phyloP scores from a whole-genome alignment of 2,113 vertebrate genomes.

The Prunella fulvescens region DNA sequence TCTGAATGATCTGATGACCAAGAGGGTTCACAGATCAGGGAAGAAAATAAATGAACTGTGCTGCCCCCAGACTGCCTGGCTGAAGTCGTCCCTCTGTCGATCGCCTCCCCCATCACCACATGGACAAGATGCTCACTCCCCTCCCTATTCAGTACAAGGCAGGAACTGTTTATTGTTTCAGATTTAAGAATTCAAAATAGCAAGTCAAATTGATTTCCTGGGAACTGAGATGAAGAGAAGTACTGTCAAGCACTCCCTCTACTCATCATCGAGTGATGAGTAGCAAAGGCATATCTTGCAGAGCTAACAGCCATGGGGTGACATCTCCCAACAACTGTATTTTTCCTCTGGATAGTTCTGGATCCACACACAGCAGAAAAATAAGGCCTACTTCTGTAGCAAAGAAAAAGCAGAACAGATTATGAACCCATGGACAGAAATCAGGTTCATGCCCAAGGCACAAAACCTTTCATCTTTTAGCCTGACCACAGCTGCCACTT shows the following conservation, averaged over 20 bases:
- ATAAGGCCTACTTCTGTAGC: background rate
- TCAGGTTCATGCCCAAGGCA: background rate
- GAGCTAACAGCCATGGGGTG: background rate
- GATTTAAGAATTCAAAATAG: background rate
- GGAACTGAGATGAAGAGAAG: background rate
- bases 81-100: rapidly evolving
- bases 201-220: background rate
- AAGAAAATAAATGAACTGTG: background rate
- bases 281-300: background rate
- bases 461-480: background rate
- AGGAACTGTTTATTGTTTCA: background rate
- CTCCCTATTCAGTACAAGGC: background rate
- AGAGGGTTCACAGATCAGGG: background rate
- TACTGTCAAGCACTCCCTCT: background rate
- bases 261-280: background rate
- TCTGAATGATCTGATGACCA: background rate
- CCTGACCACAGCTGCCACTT: background rate
- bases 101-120: rapidly evolving
- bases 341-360: background rate
- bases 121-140: background rate
- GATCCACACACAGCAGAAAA: background rate
- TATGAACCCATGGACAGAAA: background rate
- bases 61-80: background rate
- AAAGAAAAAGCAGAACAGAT: background rate
- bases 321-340: background rate